Evolutionary conservation across 2,888 invertebrate genomes (phyloP), one percentile per base, ranked within the genome.

Genomic region (Melieria picta): DNA sequence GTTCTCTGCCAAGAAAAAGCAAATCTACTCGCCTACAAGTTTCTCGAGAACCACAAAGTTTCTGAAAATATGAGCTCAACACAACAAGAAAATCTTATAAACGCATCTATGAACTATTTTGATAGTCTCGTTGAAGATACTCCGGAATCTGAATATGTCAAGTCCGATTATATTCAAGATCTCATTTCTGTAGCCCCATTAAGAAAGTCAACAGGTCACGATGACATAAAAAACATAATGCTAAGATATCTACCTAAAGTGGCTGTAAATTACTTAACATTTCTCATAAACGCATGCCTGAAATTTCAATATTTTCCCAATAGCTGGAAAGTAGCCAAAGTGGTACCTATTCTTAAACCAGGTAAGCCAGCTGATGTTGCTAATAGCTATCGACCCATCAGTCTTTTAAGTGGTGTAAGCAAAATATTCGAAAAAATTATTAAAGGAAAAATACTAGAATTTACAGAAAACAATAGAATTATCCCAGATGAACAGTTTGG

Each of bases 181-280:
- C 16, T 16, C 16, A 16, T 16, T 16, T 16, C 16, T 16, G 16
- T 16, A 16, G 16, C 16, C 66, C 4, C 6, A n/a, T 9, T 16
- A 16, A 16, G 16, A 16, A 16, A 16, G 16, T 16, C 16, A 46
- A 48, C 10, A 48, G 70, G 70, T 30, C 48, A 50, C 16, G 64
- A 70, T n/a, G 55, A 64, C 9, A 58, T 70, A 30, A 64, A 11
- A 48, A 70, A 56, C 7, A 11, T 13, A n/a, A 57, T 63, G 63
- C 47, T 69, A n/a, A 56, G 42, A 10, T 11, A 63, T 16, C 16
- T 16, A 16, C 16, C 16, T 16, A 16, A 16, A 16, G 16, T 16
- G 16, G 16, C 16, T 9, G 6, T 13, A 5, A 42, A 55, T 7
- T 50, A 42, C 9, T 48, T 67, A 9, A 48, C 50, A 2, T 50